These are phyloP conservation scores for Platycercus adscitus DNA, from an alignment of 2,113 vertebrate genomes.

Conservation along the genomic window DNA sequence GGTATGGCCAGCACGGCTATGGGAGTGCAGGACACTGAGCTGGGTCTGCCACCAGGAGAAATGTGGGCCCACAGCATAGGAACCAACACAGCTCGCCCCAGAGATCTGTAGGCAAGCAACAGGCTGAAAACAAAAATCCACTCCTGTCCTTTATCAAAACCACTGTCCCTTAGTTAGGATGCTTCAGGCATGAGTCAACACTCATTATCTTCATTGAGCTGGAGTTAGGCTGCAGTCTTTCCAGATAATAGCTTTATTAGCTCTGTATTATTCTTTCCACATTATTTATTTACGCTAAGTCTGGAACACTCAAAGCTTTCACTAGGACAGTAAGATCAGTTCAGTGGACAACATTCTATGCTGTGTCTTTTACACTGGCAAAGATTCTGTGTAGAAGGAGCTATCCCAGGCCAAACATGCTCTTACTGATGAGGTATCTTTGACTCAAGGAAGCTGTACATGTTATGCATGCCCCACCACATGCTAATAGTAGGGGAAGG, in stretches of 20 bases:
- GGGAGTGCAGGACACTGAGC: neutral
- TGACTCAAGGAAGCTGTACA: neutral
- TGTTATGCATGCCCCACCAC: neutral
- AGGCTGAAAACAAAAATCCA: neutral
- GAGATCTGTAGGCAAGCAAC: neutral
- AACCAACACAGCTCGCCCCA: neutral
- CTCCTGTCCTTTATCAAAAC: constrained; percentile 11
- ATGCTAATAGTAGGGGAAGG: neutral
- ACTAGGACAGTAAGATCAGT: neutral
- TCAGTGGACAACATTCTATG: accelerated
- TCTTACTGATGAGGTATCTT: neutral
- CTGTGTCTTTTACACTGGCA: neutral
- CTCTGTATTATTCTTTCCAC: constrained; percentile 14
- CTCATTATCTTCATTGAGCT: constrained; percentile 25
- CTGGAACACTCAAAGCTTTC: constrained; percentile 32
- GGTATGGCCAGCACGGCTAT: neutral
- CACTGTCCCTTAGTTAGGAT: neutral
- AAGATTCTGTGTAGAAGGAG: neutral
- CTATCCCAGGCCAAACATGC: neutral
- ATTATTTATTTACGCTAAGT: constrained; percentile 43
- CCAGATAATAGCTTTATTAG: constrained; percentile 51
- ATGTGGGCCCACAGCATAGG: neutral
- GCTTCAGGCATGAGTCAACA: constrained; percentile 33
- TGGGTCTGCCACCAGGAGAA: neutral
- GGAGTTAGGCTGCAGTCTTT: constrained; percentile 34